Evolutionary conservation across 2,113 vertebrate species (phyloP).

Genomic region (Himantopus leucocephalus): DNA sequence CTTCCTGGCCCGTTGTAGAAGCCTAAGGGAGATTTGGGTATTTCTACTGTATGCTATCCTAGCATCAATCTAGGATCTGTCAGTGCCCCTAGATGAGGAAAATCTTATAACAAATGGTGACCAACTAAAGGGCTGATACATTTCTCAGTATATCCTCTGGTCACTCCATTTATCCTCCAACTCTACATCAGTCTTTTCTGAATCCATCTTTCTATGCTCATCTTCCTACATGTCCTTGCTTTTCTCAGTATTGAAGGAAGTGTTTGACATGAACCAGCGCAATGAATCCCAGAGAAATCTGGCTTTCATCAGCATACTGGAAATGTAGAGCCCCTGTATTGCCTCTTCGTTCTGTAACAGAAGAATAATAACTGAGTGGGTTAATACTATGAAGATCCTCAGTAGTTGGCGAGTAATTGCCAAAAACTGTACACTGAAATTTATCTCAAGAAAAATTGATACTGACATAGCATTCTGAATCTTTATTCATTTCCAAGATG

Average conservation of each 20-base stretch:
- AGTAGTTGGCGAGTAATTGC: not conserved
- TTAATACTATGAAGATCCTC: not conserved
- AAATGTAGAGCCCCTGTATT: not conserved
- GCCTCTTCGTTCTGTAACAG: not conserved
- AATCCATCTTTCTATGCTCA: not conserved
- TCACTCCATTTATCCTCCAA: not conserved
- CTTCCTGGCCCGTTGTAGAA: not conserved
- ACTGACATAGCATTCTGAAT: not conserved
- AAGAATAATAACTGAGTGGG: not conserved
- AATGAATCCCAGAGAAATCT: not conserved
- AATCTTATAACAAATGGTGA: not conserved
- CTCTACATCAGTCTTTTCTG: not conserved
- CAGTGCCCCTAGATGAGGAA: not conserved
- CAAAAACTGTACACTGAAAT: not conserved
- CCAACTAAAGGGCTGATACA: not conserved
- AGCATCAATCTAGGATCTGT: not conserved
- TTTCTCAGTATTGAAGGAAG: not conserved
- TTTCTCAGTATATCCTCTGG: not conserved
- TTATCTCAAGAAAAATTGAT: not conserved
- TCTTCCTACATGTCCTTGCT: not conserved
- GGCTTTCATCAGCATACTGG: not conserved
- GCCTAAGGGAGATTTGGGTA: not conserved
- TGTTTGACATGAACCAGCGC: not conserved
- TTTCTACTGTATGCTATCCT: not conserved
- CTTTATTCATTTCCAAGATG: not conserved